These are phyloP conservation scores for Parnassius orleans DNA, from an alignment of 2,888 invertebrate genomes.

Conservation along the genomic window DNA sequence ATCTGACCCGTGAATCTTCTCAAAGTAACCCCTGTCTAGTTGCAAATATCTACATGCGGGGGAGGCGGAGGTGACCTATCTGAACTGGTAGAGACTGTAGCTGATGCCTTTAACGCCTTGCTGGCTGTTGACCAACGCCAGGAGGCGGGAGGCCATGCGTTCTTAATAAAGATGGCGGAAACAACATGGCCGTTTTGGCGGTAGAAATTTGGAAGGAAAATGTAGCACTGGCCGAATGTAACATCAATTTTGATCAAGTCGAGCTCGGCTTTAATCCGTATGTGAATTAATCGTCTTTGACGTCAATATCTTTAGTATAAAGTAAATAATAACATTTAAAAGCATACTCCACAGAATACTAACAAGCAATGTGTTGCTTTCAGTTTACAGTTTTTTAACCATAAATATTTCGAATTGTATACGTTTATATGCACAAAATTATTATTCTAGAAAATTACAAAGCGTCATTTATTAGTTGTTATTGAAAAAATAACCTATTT, in stretches of 20 bases:
- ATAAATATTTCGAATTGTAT: too few species aligned
- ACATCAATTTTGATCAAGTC: conserved; percentile 34
- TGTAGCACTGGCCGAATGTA: conserved; percentile 40
- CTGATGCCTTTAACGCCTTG: conserved; percentile 80
- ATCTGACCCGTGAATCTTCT: conserved; percentile 53
- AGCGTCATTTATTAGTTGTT: too few species aligned
- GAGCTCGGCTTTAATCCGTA: conserved; percentile 23
- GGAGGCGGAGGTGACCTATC: conserved; percentile 51
- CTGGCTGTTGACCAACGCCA: conserved; percentile 77
- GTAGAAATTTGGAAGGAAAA: conserved; percentile 50
- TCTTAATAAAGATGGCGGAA: conserved; percentile 77
- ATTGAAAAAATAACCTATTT: too few species aligned
- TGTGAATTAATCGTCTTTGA: conserved; percentile 24
- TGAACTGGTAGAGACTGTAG: conserved; percentile 62
- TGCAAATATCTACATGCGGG: conserved; percentile 32
- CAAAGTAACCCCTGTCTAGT: conserved; percentile 40
- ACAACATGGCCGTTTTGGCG: conserved; percentile 66
- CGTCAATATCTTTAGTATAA: conserved; percentile 17
- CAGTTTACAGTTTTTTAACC: too few species aligned
- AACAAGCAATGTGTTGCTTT: not conserved
- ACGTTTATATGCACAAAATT: too few species aligned
- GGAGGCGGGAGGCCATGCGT: conserved; percentile 76
- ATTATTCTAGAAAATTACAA: too few species aligned
- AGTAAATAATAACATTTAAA: conserved; percentile 9
- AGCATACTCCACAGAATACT: not conserved